Base-by-base conservation (phyloP, 2,797 vertebrate species). In the Petrocephalus schoutedeni region DNA sequence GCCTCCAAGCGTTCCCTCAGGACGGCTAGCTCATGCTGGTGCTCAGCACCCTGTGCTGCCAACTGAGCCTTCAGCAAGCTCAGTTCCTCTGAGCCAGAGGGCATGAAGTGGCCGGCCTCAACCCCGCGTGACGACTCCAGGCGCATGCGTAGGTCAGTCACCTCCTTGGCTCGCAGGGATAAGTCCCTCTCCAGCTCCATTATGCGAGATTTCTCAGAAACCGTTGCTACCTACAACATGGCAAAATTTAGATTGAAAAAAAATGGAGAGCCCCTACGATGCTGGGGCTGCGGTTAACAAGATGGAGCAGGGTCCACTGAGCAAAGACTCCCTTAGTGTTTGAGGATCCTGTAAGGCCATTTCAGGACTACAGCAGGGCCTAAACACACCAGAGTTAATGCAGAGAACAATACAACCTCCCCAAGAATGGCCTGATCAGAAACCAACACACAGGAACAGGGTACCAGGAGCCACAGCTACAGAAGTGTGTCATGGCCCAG, bases 181-280 rank as follows among this genome's bases (percentile, higher is more conserved):
- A 99, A 96, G 90, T 99, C 98, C 92, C 94, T 96, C 91, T 99
- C 98, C 88, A 99, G 95, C 90, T 99, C 98, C 97, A 99, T 98
- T 89, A 99, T 99, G 45, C 96, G 97, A 58, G 98, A 99, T 91
- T 97, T 97, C 91, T 99, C 98, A 0, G 98, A 99, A 7, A 99
- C 98, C 0, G 98, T 99, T 71, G 97, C 98, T 92, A 99, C 98
- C 98, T 99, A 91, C 59, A 86, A 90, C 59, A 67, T 0, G 41
- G 67, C 16, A 74, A 51, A 64, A 41, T n/a, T 21, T 67, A 36
- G 10, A 85, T 53, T 88, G 56, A 84, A 86, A 28, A 36, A 3
- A 54, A 45, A 32, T 64, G 8, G 19, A n/a, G 10, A 59, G 83
- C 54, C 77, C 53, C 41, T 54, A 19, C 5, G 9, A 71, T 32